Percentiles rank a stretch among this genome's conserved stretches.
Evolutionary conservation across 2,797 vertebrate genomes (phyloP).

Genomic region (Geotrypetes seraphini): DNA sequence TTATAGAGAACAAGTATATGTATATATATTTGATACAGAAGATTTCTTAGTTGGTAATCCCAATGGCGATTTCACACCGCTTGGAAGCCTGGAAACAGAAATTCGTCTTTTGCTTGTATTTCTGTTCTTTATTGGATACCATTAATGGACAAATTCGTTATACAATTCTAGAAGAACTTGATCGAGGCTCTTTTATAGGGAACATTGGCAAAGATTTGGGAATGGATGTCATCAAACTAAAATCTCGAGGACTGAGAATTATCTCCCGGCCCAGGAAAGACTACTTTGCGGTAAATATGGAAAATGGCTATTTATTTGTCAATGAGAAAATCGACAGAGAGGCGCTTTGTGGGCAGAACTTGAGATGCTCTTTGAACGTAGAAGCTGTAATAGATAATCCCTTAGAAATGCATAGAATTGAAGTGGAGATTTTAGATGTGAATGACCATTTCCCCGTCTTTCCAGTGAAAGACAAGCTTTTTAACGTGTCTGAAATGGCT

Average conservation of each 20-base stretch:
- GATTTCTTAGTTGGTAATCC: too few species aligned
- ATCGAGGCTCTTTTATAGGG: slow-evolving; percentile 44
- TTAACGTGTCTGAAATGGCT: too few species aligned
- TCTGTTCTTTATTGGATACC: slow-evolving; percentile 37
- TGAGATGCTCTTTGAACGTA: slow-evolving; percentile 14
- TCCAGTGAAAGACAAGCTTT: slow-evolving; percentile 11
- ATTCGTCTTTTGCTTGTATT: slow-evolving; percentile 33
- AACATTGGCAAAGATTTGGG: slow-evolving; percentile 33
- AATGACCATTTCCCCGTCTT: slow-evolving; percentile 32
- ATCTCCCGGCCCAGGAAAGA: slow-evolving; percentile 15
- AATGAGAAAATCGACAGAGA: slow-evolving; percentile 23
- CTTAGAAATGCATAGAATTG: slow-evolving; percentile 22
- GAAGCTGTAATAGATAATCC: slow-evolving; percentile 25
- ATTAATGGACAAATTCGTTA: slow-evolving; percentile 34
- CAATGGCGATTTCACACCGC: too few species aligned
- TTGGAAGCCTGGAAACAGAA: too few species aligned
- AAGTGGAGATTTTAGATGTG: slow-evolving; percentile 31
- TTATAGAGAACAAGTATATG: too few species aligned
- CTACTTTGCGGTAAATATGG: slow-evolving; percentile 15
- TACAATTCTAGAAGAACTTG: slow-evolving; percentile 45
- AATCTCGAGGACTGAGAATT: slow-evolving; percentile 9
- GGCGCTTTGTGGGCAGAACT: slow-evolving; percentile 22
- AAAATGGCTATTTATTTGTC: slow-evolving; percentile 15
- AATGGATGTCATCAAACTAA: slow-evolving; percentile 6
- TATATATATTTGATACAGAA: too few species aligned